These are phyloP conservation scores for Lepisosteus osseus DNA, from an alignment of 2,113 vertebrate species.

Conservation along the genomic window DNA sequence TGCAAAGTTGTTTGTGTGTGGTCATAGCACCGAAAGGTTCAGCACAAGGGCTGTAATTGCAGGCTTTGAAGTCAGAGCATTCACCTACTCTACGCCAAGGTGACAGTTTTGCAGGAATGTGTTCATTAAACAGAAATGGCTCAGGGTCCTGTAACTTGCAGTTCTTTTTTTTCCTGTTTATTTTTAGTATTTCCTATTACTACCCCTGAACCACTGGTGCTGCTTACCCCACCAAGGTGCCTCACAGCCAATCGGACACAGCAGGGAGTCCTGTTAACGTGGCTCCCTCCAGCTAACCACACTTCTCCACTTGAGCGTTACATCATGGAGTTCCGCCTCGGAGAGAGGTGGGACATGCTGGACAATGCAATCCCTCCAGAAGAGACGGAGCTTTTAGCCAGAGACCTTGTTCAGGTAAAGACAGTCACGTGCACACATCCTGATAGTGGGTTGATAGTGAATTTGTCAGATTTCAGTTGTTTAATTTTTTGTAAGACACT, in stretches of 20 bases:
- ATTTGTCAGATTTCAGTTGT: no score
- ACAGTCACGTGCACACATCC: neutral
- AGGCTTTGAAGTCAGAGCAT: no score
- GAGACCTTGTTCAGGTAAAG: constrained; percentile 91
- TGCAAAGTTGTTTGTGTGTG: no score
- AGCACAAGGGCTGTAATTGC: no score
- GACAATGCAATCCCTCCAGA: constrained; percentile 85
- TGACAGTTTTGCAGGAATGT: no score
- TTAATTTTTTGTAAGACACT: no score
- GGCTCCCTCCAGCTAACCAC: constrained; percentile 97
- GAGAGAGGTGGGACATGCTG: constrained; percentile 91
- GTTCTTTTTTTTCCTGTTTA: constrained; percentile 1
- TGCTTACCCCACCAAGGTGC: constrained; percentile 99
- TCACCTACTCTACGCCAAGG: no score
- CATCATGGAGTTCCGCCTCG: constrained; percentile 93
- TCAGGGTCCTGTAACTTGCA: neutral
- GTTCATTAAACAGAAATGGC: no score
- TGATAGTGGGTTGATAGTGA: no score
- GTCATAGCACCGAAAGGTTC: no score
- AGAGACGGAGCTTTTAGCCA: constrained; percentile 87
- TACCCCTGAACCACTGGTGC: constrained; percentile 98
- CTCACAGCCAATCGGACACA: constrained; percentile 99
- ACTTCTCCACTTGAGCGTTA: constrained; percentile 91
- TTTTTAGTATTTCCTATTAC: constrained; percentile 87
- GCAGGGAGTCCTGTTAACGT: constrained; percentile 95